phyloP scores from a whole-genome alignment of 2,888 invertebrate species.

The Tribolium freemani region DNA sequence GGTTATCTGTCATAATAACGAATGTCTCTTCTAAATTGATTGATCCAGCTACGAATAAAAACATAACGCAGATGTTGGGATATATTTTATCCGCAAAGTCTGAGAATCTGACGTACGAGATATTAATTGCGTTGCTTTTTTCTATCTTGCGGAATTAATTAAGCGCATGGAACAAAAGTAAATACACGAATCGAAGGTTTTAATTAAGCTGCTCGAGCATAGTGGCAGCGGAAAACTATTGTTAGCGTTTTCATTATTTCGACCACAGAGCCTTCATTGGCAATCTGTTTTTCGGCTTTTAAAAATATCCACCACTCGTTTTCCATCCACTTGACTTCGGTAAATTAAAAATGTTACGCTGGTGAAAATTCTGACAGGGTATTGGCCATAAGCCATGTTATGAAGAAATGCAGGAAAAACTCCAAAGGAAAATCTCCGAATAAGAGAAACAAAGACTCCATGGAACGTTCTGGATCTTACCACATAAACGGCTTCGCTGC shows the following conservation, averaged over 20 bases:
- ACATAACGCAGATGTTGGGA: conserved; percentile 22
- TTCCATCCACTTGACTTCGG: neutral
- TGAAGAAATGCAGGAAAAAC: neutral
- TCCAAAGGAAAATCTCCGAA: neutral
- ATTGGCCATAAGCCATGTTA: neutral
- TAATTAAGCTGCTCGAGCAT: neutral
- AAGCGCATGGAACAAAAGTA: neutral
- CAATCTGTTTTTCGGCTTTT: neutral
- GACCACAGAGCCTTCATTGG: neutral
- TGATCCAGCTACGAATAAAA: conserved; percentile 27
- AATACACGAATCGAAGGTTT: neutral
- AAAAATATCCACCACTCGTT: neutral
- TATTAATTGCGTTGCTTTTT: conserved; percentile 29
- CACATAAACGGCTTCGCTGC: neutral
- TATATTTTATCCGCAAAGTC: conserved; percentile 7
- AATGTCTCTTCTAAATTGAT: conserved; percentile 22
- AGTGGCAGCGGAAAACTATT: neutral
- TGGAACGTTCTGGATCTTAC: neutral
- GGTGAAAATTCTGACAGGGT: neutral
- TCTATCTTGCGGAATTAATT: neutral
- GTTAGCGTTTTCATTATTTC: neutral
- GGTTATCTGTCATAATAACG: conserved; percentile 28
- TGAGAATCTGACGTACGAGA: conserved; percentile 21
- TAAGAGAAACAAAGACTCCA: neutral
- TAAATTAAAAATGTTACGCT: conserved; percentile 4